phyloP scores from a whole-genome alignment of 2,113 vertebrate species.

The Corydoras maculifer region DNA sequence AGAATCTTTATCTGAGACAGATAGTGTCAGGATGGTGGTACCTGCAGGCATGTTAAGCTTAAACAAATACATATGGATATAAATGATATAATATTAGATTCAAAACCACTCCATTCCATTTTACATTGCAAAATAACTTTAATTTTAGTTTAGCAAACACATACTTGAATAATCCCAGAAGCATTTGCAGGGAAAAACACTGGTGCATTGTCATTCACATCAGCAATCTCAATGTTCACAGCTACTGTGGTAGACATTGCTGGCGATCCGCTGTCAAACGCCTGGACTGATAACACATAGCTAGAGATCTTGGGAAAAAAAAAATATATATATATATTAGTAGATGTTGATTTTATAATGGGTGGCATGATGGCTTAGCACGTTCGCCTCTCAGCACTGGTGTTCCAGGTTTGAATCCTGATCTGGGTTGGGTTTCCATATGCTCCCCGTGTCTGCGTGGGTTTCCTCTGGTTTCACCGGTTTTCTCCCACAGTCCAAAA shows the following conservation, averaged over 20 bases:
- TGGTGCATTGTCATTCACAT: constrained; percentile 90
- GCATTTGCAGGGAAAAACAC: constrained; percentile 85
- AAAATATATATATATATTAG: constrained; percentile 20
- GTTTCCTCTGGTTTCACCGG: too few relatives aligned
- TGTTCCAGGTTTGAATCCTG: too few relatives aligned
- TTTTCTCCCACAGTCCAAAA: too few relatives aligned
- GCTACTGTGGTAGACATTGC: constrained; percentile 84
- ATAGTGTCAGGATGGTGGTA: constrained; percentile 80
- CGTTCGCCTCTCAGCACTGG: too few relatives aligned
- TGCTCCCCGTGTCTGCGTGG: too few relatives aligned
- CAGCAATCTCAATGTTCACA: constrained; percentile 87
- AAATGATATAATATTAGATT: too few relatives aligned
- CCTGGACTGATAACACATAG: constrained; percentile 84
- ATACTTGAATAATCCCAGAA: constrained; percentile 84
- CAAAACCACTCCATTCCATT: background rate
- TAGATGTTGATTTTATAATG: background rate
- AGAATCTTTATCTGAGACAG: constrained; percentile 87
- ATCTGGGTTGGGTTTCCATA: too few relatives aligned
- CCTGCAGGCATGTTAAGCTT: constrained; percentile 88
- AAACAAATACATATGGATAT: background rate
- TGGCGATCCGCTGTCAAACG: constrained; percentile 83
- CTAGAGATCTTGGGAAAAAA: constrained; percentile 73
- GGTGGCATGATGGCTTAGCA: too few relatives aligned
- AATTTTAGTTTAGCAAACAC: constrained; percentile 1
- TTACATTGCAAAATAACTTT: background rate